Conservation (phyloP, 2,888 invertebrate genomes). For the Antheraea assamensis region DNA sequence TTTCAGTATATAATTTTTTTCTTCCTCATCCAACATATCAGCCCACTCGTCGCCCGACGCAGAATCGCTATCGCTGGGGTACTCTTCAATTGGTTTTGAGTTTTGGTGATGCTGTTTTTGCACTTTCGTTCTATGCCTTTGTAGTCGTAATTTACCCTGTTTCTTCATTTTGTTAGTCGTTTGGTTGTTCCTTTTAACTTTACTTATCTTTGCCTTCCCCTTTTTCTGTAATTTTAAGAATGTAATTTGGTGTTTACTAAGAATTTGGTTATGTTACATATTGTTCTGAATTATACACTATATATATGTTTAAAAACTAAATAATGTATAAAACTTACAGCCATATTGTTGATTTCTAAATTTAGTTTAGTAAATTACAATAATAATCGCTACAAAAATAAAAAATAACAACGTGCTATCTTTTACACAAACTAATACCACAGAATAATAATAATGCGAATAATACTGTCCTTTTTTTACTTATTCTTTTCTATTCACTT, state of each 20-base stretch:
- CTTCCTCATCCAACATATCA: slow-evolving; percentile 83
- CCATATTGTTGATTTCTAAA: slow-evolving; percentile 47
- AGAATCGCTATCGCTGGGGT: slow-evolving; percentile 73
- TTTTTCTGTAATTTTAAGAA: slow-evolving; percentile 69
- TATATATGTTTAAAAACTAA: background rate
- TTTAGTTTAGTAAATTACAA: background rate
- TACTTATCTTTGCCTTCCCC: slow-evolving; percentile 78
- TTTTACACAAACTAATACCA: too few species aligned
- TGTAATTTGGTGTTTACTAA: slow-evolving; percentile 22
- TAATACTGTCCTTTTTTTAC: too few species aligned
- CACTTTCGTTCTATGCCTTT: slow-evolving; percentile 65
- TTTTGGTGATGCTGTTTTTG: slow-evolving; percentile 61
- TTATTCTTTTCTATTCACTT: too few species aligned
- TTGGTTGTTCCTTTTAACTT: slow-evolving; percentile 81
- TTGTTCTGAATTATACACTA: slow-evolving; percentile 6
- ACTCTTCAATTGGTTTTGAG: slow-evolving; percentile 54
- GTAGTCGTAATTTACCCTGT: slow-evolving; percentile 77
- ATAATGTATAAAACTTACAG: slow-evolving; percentile 51
- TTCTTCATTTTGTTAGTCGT: slow-evolving; percentile 81
- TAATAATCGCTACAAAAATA: slow-evolving; percentile 17
- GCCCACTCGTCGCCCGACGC: slow-evolving; percentile 79
- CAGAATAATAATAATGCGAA: too few species aligned
- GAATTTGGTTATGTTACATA: slow-evolving; percentile 21
- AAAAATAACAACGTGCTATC: slow-evolving; percentile 44
- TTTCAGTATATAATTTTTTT: slow-evolving; percentile 76